A percentile compares a stretch with the other conserved stretches of the same genome.
Conservation (phyloP, 1,140 invertebrate species). For the Bacillus rossius region DNA sequence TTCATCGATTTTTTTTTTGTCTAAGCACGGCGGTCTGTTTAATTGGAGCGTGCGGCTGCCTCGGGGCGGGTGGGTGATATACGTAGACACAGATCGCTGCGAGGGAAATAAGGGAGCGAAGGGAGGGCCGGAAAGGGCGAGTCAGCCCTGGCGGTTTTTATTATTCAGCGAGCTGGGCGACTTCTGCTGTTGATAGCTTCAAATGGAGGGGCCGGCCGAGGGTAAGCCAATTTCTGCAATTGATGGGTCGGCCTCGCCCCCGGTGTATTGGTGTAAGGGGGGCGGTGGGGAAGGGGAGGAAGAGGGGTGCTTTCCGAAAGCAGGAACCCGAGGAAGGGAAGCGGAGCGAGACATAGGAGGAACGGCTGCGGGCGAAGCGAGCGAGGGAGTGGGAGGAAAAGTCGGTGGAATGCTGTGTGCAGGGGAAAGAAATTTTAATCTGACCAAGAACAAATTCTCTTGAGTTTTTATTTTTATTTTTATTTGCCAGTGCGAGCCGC, state of each 20-base stretch:
- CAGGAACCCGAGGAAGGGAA: constrained; percentile 6
- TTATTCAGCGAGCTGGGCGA: constrained; percentile 6
- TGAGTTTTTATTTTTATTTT: constrained; percentile 21
- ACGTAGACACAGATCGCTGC: background rate
- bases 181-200: constrained; percentile 1
- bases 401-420: constrained; percentile 24
- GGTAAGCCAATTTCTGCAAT: constrained; percentile 16
- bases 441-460: constrained; percentile 28
- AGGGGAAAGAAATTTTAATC: constrained; percentile 33
- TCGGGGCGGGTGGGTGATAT: background rate
- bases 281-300: constrained; percentile 13
- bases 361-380: constrained; percentile 22
- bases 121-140: too few species aligned
- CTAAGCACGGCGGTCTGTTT: constrained; percentile 8
- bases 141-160: constrained; percentile 5
- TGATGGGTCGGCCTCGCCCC: constrained; percentile 19
- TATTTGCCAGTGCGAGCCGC: constrained; percentile 7
- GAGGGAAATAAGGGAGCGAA: too few species aligned
- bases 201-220: constrained; percentile 2
- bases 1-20: too few species aligned
- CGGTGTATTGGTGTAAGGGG: constrained; percentile 22
- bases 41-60: background rate
- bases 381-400: constrained; percentile 15
- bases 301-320: background rate
- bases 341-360: constrained; percentile 26